A percentile compares a stretch with the other conserved stretches of the same genome.
phyloP scores from a whole-genome alignment of 2,113 vertebrate species.

The Pyrgilauda ruficollis region DNA sequence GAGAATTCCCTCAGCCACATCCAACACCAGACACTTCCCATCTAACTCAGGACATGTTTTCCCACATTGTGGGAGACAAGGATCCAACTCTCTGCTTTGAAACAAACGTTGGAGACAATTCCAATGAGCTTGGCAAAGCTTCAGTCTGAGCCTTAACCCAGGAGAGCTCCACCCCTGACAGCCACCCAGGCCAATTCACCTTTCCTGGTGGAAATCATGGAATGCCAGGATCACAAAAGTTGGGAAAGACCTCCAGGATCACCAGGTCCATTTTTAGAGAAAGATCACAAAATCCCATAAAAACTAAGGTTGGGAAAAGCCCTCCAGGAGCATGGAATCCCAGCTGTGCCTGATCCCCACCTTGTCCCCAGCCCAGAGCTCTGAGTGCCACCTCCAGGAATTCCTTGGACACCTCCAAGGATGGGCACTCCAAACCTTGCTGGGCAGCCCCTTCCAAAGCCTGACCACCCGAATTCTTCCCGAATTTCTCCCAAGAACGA shows the following conservation, averaged over 20 bases:
- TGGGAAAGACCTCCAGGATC: background rate
- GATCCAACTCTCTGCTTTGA: background rate
- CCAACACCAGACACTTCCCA: background rate
- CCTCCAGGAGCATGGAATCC: background rate
- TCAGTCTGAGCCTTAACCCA: accelerated
- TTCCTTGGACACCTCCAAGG: background rate
- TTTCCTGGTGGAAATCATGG: background rate
- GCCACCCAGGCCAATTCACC: background rate
- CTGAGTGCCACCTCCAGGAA: background rate
- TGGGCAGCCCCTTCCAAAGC: background rate
- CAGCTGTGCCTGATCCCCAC: accelerated
- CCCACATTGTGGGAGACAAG: background rate
- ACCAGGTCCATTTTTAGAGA: background rate
- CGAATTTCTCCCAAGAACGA: accelerated
- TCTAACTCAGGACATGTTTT: accelerated
- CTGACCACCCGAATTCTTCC: background rate
- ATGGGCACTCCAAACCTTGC: background rate
- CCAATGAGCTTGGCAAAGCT: accelerated
- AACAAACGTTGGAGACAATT: accelerated
- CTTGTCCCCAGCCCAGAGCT: background rate
- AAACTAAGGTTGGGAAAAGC: background rate
- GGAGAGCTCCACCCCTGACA: background rate
- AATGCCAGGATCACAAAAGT: background rate
- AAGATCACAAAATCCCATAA: background rate
- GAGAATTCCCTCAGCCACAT: background rate